phyloP scores from a whole-genome alignment of 2,888 invertebrate genomes.

The Tetragonisca angustula region DNA sequence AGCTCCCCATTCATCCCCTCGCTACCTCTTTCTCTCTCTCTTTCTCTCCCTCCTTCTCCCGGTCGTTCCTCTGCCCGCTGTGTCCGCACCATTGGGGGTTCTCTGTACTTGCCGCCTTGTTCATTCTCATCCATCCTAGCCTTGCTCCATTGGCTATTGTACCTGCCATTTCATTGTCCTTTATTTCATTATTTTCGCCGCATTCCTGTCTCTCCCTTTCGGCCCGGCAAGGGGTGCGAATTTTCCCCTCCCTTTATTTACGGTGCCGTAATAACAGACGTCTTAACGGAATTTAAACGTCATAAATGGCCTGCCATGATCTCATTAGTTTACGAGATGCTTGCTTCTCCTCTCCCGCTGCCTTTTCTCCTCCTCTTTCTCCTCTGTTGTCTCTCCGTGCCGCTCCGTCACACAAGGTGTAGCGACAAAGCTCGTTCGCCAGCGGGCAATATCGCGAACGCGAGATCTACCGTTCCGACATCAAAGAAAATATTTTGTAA shows the following conservation, averaged over 20 bases:
- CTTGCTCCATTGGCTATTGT: conserved; percentile 77
- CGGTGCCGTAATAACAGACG: conserved; percentile 78
- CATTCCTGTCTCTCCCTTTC: conserved; percentile 69
- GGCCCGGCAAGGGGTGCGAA: conserved; percentile 53
- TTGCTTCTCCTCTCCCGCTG: conserved; percentile 30
- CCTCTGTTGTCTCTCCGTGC: no score
- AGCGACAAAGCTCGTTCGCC: background rate
- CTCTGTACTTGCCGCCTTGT: conserved; percentile 62
- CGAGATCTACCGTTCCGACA: background rate
- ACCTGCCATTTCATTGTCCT: conserved; percentile 81
- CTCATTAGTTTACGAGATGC: conserved; percentile 73
- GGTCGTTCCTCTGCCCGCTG: background rate
- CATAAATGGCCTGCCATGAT: conserved; percentile 77
- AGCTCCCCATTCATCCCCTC: conserved; percentile 38
- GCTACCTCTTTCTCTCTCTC: background rate
- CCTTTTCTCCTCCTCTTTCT: conserved; percentile 32
- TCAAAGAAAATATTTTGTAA: conserved; percentile 29
- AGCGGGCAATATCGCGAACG: background rate
- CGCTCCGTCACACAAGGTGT: background rate
- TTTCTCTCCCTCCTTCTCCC: background rate
- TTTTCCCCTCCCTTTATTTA: conserved; percentile 73
- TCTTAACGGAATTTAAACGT: conserved; percentile 82
- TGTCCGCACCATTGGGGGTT: conserved; percentile 8
- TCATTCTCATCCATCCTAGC: conserved; percentile 66
- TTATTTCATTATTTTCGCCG: conserved; percentile 80